Evolutionary conservation across 2,888 invertebrate species (phyloP), one percentile per base, ranked within the genome.

Genomic region (Tolmerus cingulatus): DNA sequence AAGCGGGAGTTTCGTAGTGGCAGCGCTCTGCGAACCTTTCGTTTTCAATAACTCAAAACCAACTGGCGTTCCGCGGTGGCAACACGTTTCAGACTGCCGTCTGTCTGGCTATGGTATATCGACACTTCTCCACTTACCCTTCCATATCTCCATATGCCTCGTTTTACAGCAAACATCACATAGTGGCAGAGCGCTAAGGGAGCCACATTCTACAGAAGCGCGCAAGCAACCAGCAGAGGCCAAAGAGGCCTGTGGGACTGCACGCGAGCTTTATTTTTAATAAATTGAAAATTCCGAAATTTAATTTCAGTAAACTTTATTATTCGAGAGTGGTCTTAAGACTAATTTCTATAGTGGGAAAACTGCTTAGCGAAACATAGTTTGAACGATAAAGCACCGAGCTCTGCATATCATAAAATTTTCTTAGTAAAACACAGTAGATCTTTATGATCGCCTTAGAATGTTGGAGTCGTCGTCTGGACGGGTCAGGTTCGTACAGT

Each of bases 21-120:
- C n/a, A 1, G 7, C 19, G 55, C 66, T 23, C 66, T 66, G 23
- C 23, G 66, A 19, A 66, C 66, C 66, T 76, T 76, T 37, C 76
- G 46, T 46, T 46, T 34, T 84, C 84, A 74, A 19, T 23, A 57
- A 74, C 40, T 74, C 37, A 40, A 19, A 43, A 66, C 34, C 74
- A 84, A 84, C 84, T 84, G 84, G 74, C 84, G 9, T 40, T 66
- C 74, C 16, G 66, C 27, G 14, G 66, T 84, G 74, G 74, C 51
- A 27, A n/a, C 40, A 66, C 34, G 27, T 81, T 51, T 55, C 55
- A 55, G 81, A 55, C 23, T 37, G 84, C 27, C 84, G 84, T 84
- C 84, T 74, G 84, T 84, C 84, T 84, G 84, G 84, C 84, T 66
- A 23, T 84, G 23, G 84, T 84, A 74, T 84, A 66, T 66, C 40